Conservation (phyloP, 2,888 invertebrate genomes). For the Sclerodermus sp. region DNA sequence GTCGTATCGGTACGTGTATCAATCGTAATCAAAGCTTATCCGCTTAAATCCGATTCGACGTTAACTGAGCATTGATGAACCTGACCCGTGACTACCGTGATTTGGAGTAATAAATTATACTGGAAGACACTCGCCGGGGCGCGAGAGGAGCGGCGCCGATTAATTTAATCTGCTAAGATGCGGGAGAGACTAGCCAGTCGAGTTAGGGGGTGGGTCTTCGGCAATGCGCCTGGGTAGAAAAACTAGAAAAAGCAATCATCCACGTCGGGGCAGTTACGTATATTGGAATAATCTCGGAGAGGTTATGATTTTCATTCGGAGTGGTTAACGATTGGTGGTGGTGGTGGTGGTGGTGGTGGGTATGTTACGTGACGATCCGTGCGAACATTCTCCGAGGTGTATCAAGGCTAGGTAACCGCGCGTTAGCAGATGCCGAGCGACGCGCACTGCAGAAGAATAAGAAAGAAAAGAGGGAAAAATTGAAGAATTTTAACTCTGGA, state of each 20-base stretch:
- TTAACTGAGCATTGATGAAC: constrained; percentile 24
- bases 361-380: constrained; percentile 14
- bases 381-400: constrained; percentile 15
- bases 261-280: constrained; percentile 9
- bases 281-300: constrained; percentile 26
- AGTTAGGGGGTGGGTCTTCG: no score
- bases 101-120: constrained; percentile 30
- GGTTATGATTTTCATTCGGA: constrained; percentile 17
- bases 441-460: neutral
- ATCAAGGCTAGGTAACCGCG: constrained; percentile 19
- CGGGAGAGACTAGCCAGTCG: constrained; percentile 1
- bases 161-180: constrained; percentile 1
- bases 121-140: constrained; percentile 3
- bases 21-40: constrained; percentile 10
- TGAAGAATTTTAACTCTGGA: constrained; percentile 10
- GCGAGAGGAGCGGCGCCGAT: constrained; percentile 6
- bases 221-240: neutral
- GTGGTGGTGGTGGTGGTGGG: no score
- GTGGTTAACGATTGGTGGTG: constrained; percentile 29
- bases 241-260: constrained; percentile 18
- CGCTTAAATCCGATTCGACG: constrained; percentile 22
- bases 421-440: constrained; percentile 8
- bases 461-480: neutral
- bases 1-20: neutral
- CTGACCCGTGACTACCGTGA: constrained; percentile 19